Evolutionary conservation across 1,140 invertebrate species (phyloP), one percentile per base, ranked within the genome.

Genomic region (Trypoxylus dichotomus): DNA sequence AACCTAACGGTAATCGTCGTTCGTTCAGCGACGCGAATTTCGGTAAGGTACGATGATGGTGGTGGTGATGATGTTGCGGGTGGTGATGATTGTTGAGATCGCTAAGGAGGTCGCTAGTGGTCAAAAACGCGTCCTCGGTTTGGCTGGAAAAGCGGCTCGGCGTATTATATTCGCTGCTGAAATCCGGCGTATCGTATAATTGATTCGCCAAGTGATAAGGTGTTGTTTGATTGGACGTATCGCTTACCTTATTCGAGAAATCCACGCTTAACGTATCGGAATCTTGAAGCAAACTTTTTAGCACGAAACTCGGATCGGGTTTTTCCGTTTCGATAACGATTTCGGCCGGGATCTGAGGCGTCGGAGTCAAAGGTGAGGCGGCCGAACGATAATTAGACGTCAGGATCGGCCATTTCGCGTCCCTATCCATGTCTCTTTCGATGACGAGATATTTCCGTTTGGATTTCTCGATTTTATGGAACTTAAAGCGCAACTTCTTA

Each of bases 351-450:
- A 86, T 84, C 79, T 85, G 85, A 29, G 88, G 83, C 19, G 77
- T 41, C 24, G 82, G 79, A 25, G 71, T 83, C 21, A 80, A 71
- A 7, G 84, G 84, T 54, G 85, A 84, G 15, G 86, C 86, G 13
- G 82, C 81, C 21, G 83, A 82, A 71, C 80, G 84, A 76, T 83
- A 86, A 60, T 86, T 82, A 7, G 86, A 84, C 5, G 85, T 86
- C 68, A 89, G 82, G 27, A 89, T 87, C 8, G 92, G 92, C 92
- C 92, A 93, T 74, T 89, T 89, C 0, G 83, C 81, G 80, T 90
- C 89, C 13, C 84, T 81, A n/a, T 87, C 83, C 76, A 93, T 83
- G 54, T 91, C 88, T 11, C 88, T 83, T 77, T 92, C 91, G 3
- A 92, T 87, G 8, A 87, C 86, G 32, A 92, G 84, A 79, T 90